Percentiles rank a stretch among this genome's conserved stretches.
phyloP scores from a whole-genome alignment of 1,140 invertebrate genomes.

The Zaprionus gabonicus region DNA sequence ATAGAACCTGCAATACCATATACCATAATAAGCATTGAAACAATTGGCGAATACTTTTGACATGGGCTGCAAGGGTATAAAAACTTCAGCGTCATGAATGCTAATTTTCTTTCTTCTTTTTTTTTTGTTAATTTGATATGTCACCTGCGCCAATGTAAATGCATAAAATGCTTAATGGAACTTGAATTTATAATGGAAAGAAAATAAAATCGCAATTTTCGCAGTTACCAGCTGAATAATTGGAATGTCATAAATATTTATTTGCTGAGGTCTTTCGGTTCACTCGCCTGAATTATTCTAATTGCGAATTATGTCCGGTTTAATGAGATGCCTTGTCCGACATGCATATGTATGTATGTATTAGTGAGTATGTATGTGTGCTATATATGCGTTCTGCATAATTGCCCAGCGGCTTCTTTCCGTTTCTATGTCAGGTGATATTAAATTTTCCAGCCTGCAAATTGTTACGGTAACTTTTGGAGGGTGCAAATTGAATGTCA shows the following conservation, averaged over 20 bases:
- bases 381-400: background rate
- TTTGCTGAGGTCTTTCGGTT: background rate
- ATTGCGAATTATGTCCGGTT: constrained; percentile 6
- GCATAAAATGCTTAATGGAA: constrained; percentile 4
- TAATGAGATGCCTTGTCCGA: constrained; percentile 7
- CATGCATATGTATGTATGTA: background rate
- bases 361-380: too few species aligned
- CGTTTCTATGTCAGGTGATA: background rate
- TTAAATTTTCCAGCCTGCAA: background rate
- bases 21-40: too few species aligned
- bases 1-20: too few species aligned
- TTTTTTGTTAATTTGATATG: background rate
- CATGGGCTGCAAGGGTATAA: too few species aligned
- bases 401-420: background rate
- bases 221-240: background rate
- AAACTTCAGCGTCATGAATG: too few species aligned
- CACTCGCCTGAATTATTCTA: constrained; percentile 6
- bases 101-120: background rate
- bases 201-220: constrained; percentile 5
- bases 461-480: background rate
- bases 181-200: constrained; percentile 12
- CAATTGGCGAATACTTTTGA: too few species aligned
- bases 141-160: background rate
- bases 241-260: constrained; percentile 12
- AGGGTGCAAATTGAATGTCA: constrained; percentile 6